Percentiles rank a stretch among this genome's conserved stretches.
phyloP scores from a whole-genome alignment of 2,113 vertebrate species.

The Australoheros scitulus region DNA sequence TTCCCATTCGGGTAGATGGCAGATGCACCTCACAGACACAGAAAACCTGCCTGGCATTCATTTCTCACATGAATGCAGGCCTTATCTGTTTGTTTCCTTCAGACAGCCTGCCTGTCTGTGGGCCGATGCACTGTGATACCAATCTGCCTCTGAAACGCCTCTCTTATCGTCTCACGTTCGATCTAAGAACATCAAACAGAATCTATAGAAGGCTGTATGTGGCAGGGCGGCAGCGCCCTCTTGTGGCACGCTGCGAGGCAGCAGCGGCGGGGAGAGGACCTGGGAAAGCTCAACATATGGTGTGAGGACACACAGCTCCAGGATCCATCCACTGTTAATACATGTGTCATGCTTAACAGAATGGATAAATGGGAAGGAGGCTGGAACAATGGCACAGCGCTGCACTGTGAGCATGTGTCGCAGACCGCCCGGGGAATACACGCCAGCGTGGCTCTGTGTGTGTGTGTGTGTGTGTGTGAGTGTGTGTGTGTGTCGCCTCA shows the following conservation, averaged over 20 bases:
- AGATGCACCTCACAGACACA: constrained; percentile 73
- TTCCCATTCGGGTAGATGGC: constrained; percentile 76
- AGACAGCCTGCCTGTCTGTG: constrained; percentile 9
- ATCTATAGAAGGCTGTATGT: background rate
- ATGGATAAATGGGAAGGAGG: constrained; percentile 79
- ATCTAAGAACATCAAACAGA: background rate
- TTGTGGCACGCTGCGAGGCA: constrained; percentile 51
- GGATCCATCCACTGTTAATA: constrained; percentile 82
- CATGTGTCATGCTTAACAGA: constrained; percentile 83
- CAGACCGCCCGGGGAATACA: constrained; percentile 61
- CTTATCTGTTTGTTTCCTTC: constrained; percentile 46
- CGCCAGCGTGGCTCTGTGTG: constrained; percentile 45
- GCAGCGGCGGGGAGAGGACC: constrained; percentile 56
- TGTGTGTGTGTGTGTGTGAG: constrained; percentile 30
- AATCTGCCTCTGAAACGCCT: background rate
- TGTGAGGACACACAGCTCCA: constrained; percentile 79
- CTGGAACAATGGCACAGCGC: constrained; percentile 73
- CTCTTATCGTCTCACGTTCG: background rate
- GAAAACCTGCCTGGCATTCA: constrained; percentile 61
- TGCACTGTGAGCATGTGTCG: constrained; percentile 71
- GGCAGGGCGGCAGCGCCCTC: constrained; percentile 58
- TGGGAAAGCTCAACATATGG: constrained; percentile 78
- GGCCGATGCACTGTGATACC: background rate
- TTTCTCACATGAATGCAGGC: constrained; percentile 63
- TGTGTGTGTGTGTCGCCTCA: constrained; percentile 34